These are phyloP conservation scores for Empidonax traillii DNA, from an alignment of 2,113 vertebrate species.

Conservation along the genomic window DNA sequence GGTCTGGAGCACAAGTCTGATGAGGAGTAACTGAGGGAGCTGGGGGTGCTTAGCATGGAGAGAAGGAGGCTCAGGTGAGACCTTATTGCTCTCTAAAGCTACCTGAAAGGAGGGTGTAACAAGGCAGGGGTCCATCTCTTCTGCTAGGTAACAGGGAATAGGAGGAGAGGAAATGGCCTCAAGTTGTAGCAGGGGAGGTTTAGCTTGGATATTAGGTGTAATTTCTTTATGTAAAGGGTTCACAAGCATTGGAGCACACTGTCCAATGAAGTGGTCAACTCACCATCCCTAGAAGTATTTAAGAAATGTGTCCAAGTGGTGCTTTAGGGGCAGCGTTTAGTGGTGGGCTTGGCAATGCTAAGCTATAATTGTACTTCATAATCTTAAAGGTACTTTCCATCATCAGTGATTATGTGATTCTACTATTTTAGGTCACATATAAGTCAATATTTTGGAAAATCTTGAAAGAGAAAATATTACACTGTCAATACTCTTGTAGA, in stretches of 20 bases:
- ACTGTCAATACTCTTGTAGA: background rate
- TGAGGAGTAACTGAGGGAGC: background rate
- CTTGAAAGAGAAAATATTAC: background rate
- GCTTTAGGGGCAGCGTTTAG: background rate
- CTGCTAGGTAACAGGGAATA: background rate
- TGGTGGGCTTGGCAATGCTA: background rate
- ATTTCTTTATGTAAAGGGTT: background rate
- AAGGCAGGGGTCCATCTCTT: background rate
- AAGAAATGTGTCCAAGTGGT: too few relatives aligned
- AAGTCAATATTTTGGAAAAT: background rate
- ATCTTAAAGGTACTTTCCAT: background rate
- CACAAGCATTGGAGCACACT: background rate
- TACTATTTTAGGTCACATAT: background rate
- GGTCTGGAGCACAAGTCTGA: background rate
- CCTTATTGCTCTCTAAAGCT: background rate
- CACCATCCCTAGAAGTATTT: background rate
- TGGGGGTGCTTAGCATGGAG: background rate
- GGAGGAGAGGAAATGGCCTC: background rate
- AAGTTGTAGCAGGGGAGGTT: background rate
- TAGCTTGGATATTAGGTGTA: background rate
- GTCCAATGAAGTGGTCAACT: background rate
- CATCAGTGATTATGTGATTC: background rate
- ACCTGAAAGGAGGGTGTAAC: background rate
- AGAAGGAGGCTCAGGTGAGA: background rate
- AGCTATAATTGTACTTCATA: background rate